These are phyloP conservation scores for Podargus strigoides DNA, from an alignment of 2,797 vertebrate species.

Conservation along the genomic window DNA sequence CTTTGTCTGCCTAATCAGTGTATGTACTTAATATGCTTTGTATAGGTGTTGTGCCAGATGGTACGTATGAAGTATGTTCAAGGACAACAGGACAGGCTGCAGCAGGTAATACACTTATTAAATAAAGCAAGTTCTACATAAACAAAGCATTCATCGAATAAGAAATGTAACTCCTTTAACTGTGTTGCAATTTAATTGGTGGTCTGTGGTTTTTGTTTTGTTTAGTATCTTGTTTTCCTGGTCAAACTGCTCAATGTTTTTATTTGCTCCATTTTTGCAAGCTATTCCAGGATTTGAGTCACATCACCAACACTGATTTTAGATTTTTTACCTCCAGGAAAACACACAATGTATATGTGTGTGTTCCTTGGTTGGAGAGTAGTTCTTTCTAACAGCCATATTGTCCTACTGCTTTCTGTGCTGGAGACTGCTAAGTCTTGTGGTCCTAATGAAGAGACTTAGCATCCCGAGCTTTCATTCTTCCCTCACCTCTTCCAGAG, in stretches of 20 bases:
- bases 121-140: background rate
- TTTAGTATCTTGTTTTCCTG: background rate
- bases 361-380: background rate
- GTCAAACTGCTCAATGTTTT: background rate
- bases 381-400: background rate
- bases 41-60: constrained; percentile 95
- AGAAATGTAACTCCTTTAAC: background rate
- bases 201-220: background rate
- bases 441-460: background rate
- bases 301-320: background rate
- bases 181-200: background rate
- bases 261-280: background rate
- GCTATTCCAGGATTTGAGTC: background rate
- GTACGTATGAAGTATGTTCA: constrained; percentile 98
- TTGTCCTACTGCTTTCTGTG: background rate
- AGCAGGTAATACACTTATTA: constrained; percentile 78
- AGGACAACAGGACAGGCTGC: constrained; percentile 93
- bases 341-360: fast-evolving
- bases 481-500: background rate
- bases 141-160: background rate
- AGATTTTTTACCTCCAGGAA: background rate
- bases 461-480: background rate
- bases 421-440: background rate
- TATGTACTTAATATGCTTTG: background rate
- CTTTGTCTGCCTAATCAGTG: background rate